These are phyloP conservation scores for Zoanthus sansibaricus DNA, from an alignment of 92 coral and sea anemone species.

Conservation along the genomic window DNA sequence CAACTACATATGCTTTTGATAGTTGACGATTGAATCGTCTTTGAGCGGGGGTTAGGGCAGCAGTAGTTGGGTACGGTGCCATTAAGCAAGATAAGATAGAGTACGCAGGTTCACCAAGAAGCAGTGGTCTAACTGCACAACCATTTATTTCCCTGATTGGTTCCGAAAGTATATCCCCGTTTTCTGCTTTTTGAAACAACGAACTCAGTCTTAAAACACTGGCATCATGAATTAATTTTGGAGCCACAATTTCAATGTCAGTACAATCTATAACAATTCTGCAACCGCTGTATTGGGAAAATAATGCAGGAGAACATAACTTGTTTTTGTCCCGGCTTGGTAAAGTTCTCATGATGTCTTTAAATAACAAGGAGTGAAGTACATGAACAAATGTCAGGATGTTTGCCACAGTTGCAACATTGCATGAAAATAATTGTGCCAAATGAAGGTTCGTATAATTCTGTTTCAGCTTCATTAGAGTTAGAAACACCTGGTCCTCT, in stretches of 20 bases:
- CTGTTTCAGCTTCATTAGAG: constrained; percentile 55
- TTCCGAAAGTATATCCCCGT: constrained; percentile 25
- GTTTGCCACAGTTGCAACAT: constrained; percentile 17
- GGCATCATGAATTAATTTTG: constrained; percentile 22
- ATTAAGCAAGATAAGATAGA: constrained; percentile 1
- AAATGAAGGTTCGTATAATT: not conserved
- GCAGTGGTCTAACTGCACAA: constrained; percentile 8
- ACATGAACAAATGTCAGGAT: constrained; percentile 52
- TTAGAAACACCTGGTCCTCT: constrained; percentile 51
- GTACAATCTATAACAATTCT: constrained; percentile 65
- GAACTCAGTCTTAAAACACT: not conserved
- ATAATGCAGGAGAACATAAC: constrained; percentile 64
- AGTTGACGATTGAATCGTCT: constrained; percentile 1
- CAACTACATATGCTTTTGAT: not conserved
- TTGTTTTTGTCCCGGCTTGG: constrained; percentile 61
- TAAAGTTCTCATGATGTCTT: constrained; percentile 55
- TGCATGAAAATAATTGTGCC: constrained; percentile 61
- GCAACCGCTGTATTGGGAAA: constrained; percentile 54
- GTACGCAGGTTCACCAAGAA: constrained; percentile 10
- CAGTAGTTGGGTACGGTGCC: not conserved
- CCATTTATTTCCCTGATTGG: constrained; percentile 11
- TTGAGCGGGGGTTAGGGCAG: constrained; percentile 8
- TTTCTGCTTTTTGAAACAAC: not conserved
- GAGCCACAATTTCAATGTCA: constrained; percentile 61
- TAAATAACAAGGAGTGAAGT: constrained; percentile 37